These are phyloP conservation scores for Lasioglossum vierecki DNA, from an alignment of 2,888 invertebrate genomes.

Conservation along the genomic window DNA sequence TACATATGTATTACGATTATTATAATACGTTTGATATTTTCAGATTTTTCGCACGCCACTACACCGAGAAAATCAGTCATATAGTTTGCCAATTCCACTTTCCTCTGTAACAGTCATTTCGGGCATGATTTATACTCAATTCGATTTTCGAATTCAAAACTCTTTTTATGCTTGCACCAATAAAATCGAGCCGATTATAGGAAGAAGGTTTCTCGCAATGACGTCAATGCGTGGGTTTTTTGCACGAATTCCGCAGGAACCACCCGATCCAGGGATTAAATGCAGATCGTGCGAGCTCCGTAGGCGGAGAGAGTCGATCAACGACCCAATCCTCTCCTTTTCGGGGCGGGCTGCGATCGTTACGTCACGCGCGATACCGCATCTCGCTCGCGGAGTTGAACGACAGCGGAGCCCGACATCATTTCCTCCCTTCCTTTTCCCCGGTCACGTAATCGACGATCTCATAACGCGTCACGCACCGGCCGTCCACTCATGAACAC, in stretches of 20 bases:
- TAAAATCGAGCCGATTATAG: neutral
- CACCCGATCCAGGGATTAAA: neutral
- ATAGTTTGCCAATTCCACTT: neutral
- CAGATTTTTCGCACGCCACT: neutral
- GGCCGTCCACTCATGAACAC: constrained; percentile 1
- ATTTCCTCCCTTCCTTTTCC: neutral
- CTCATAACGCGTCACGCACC: constrained; percentile 33
- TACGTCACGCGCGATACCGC: constrained; percentile 50
- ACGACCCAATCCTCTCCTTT: constrained; percentile 6
- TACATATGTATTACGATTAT: neutral
- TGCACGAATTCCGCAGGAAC: neutral
- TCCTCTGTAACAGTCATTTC: too few species aligned
- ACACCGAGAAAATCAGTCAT: neutral
- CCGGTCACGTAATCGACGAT: constrained; percentile 38
- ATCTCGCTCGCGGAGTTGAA: constrained; percentile 34
- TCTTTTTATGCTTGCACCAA: neutral
- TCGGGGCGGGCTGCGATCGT: constrained; percentile 21
- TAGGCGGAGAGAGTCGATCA: constrained; percentile 15
- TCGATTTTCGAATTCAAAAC: too few species aligned
- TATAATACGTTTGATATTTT: neutral
- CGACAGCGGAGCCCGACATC: constrained; percentile 15
- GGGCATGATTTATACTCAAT: neutral
- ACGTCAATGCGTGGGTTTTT: neutral
- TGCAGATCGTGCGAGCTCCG: neutral
- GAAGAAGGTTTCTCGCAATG: neutral